Base-by-base conservation (phyloP, 2,113 vertebrate species). In the Muscicapa adusta region DNA sequence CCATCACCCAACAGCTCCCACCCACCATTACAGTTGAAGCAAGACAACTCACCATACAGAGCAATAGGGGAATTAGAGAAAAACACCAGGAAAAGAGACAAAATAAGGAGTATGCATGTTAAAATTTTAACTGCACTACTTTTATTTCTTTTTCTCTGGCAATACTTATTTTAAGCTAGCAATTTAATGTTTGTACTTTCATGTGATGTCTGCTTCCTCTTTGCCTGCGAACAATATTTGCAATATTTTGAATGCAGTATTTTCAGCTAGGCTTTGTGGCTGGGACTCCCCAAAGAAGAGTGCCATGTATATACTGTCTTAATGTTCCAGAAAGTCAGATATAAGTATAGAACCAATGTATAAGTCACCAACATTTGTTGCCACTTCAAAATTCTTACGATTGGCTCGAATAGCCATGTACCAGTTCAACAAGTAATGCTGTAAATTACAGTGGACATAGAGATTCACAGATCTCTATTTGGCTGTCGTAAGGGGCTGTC, bases 1-100 rank as follows among this genome's bases (percentile, higher is more conserved):
- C 58, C 40, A 10, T 61, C 50, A 18, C 7, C 1, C 48, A 76
- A 28, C 7, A 58, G 1, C 4, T 24, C 10, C 31, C 29, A 12
- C 8, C 6, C 12, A 66, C 7, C 9, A 33, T 11, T 53, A 45
- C 11, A 23, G 22, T 0, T 2, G 5, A 24, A 72, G 13, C 4
- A 12, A 75, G 25, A 45, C 8, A 36, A n/a, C 5, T 53, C 61
- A 50, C 20, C 16, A 29, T 38, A 12, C 8, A 43, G 18, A 88
- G 10, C 4, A 73, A 14, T 0, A 48, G 18, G 2, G 8, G 14
- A 87, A 73, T 15, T 14, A 28, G 38, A 66, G 26, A 12, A 42
- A 7, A 70, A 40, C 5, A 58, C 5, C 24, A 71, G 11, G 17
- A 13, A 50, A 84, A 43, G 5, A 18, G 7, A 26, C 20, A 82